These are phyloP conservation scores for Rhodophaea formosa DNA, from an alignment of 2,888 invertebrate genomes.

Conservation along the genomic window DNA sequence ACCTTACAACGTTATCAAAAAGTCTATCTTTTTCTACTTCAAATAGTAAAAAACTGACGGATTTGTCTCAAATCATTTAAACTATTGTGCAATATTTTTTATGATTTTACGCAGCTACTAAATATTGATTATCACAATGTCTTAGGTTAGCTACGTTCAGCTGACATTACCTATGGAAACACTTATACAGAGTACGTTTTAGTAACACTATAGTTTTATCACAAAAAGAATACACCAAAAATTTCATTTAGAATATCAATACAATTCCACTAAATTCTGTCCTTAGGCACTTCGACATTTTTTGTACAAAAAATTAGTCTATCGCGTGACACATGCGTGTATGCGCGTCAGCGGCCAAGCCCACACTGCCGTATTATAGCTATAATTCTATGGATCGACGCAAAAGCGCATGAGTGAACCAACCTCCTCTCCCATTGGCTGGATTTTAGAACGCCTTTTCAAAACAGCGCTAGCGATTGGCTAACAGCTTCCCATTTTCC, in stretches of 20 bases:
- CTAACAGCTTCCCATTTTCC: conserved; percentile 55
- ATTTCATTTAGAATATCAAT: conserved; percentile 31
- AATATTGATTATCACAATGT: conserved; percentile 34
- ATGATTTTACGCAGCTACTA: not conserved
- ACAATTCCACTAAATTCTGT: conserved; percentile 46
- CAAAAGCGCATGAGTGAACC: conserved; percentile 72
- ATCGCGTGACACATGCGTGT: conserved; percentile 49
- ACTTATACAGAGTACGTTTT: conserved; percentile 21
- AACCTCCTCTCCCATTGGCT: conserved; percentile 57
- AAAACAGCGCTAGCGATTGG: conserved; percentile 52
- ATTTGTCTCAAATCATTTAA: not conserved
- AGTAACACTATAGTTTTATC: conserved; percentile 41
- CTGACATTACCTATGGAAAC: conserved; percentile 23
- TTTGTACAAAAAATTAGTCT: conserved; percentile 52
- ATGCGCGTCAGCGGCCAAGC: conserved; percentile 67
- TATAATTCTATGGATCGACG: conserved; percentile 76
- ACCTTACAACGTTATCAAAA: conserved; percentile 30
- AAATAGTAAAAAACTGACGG: not conserved
- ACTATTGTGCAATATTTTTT: not conserved
- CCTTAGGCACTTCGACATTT: conserved; percentile 70
- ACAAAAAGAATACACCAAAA: conserved; percentile 54
- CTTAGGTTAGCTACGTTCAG: conserved; percentile 16
- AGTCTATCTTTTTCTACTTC: conserved; percentile 22
- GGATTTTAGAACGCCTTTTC: conserved; percentile 64
- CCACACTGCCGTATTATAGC: conserved; percentile 77